A percentile compares a stretch with the other conserved stretches of the same genome.
Conservation (phyloP, 2,797 vertebrate species). For the Graptemys geographica region DNA sequence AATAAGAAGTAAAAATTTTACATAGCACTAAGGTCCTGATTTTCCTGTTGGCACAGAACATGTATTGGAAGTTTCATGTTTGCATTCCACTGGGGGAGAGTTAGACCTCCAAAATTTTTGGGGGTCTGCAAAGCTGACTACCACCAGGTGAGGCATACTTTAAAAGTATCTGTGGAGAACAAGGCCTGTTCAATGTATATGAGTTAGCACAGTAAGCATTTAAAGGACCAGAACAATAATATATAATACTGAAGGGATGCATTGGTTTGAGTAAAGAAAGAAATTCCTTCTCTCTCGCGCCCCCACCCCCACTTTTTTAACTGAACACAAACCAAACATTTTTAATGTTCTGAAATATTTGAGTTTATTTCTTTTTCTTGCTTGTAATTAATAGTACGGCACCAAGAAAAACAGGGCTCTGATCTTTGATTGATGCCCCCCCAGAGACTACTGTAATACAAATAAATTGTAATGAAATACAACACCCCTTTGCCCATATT, state of each 20-base stretch:
- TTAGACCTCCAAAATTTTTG: conserved; percentile 37
- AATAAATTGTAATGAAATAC: neutral
- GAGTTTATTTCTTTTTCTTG: neutral
- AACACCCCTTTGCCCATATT: neutral
- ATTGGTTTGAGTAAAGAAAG: neutral
- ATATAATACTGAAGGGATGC: neutral
- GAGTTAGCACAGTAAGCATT: conserved; percentile 36
- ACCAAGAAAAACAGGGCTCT: neutral
- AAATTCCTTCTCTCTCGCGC: neutral
- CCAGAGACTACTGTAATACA: neutral
- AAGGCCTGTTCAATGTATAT: neutral
- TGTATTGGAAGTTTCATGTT: neutral
- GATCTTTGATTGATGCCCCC: conserved; percentile 29
- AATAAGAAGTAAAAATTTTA: conserved; percentile 41
- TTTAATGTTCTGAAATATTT: conserved; percentile 1
- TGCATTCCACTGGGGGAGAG: conserved; percentile 14
- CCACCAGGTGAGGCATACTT: conserved; percentile 13
- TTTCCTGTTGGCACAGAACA: conserved; percentile 25
- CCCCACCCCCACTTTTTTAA: neutral
- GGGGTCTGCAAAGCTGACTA: neutral
- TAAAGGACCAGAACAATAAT: neutral
- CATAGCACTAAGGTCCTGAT: neutral
- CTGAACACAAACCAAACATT: neutral
- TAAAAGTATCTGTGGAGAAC: conserved; percentile 39
- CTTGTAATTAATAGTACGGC: conserved; percentile 9